Conservation (phyloP, 92 coral and sea anemone genomes). For the Phenganax marumi region DNA sequence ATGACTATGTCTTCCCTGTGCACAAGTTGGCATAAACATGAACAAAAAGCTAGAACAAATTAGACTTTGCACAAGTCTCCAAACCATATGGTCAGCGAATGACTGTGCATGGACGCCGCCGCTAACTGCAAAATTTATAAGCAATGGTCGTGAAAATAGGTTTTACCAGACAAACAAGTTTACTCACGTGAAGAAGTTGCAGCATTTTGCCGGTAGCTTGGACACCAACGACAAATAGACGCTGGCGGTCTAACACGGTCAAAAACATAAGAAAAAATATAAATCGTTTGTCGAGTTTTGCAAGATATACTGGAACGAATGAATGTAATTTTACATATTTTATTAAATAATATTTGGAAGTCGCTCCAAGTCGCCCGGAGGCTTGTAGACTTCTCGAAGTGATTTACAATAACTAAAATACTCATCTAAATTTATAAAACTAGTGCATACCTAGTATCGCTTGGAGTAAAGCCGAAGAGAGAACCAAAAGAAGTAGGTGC, state of each 20-base stretch:
- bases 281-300: too few relatives aligned
- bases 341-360: too few relatives aligned
- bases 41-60: too few relatives aligned
- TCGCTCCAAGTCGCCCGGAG: too few relatives aligned
- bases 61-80: too few relatives aligned
- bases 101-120: neutral
- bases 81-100: neutral
- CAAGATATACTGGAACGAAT: too few relatives aligned
- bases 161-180: neutral
- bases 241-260: conserved; percentile 43
- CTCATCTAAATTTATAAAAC: too few relatives aligned
- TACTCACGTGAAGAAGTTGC: conserved; percentile 12
- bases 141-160: neutral
- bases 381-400: too few relatives aligned
- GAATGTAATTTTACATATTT: too few relatives aligned
- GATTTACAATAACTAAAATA: too few relatives aligned
- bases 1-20: too few relatives aligned
- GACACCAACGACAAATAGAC: conserved; percentile 67
- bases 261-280: neutral
- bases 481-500: conserved; percentile 56
- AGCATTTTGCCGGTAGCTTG: conserved; percentile 46
- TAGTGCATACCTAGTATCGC: conserved; percentile 6
- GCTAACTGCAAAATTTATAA: neutral
- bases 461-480: conserved; percentile 65
- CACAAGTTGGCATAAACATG: too few relatives aligned